Evolutionary conservation across 2,888 invertebrate species (phyloP).

Genomic region (Drosophila mayaguana): DNA sequence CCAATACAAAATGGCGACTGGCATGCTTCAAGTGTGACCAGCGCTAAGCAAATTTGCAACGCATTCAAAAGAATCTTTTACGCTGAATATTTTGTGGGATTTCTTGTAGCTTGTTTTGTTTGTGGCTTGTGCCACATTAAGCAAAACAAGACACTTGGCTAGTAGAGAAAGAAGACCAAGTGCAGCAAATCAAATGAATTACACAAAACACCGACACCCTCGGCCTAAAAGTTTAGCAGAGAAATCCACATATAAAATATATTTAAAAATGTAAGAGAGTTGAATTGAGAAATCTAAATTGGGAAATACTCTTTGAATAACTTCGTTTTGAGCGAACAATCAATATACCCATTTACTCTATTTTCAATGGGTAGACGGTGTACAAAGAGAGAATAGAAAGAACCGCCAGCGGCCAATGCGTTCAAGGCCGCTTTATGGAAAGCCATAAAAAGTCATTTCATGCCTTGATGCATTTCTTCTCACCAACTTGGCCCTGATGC

Average conservation of each 20-base stretch:
- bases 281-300: not conserved
- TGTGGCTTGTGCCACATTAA: conserved; percentile 45
- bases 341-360: not conserved
- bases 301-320: not conserved
- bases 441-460: conserved; percentile 81
- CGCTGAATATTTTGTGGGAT: conserved; percentile 29
- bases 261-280: not conserved
- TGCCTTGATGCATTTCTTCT: conserved; percentile 80
- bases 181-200: not conserved
- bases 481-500: conserved; percentile 54
- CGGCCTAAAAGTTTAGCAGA: not conserved
- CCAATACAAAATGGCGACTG: conserved; percentile 24
- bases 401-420: conserved; percentile 43
- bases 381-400: conserved; percentile 15
- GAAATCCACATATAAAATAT: not conserved
- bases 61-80: conserved; percentile 36
- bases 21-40: conserved; percentile 25
- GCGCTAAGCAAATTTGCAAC: conserved; percentile 36
- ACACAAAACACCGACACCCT: not conserved
- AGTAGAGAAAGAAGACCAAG: conserved; percentile 1
- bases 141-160: conserved; percentile 22
- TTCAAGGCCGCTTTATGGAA: conserved; percentile 82
- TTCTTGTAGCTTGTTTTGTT: conserved; percentile 25
- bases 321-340: not conserved
- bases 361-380: not conserved